Conservation (phyloP, 2,888 invertebrate species). For the Andrena hattorfiana region DNA sequence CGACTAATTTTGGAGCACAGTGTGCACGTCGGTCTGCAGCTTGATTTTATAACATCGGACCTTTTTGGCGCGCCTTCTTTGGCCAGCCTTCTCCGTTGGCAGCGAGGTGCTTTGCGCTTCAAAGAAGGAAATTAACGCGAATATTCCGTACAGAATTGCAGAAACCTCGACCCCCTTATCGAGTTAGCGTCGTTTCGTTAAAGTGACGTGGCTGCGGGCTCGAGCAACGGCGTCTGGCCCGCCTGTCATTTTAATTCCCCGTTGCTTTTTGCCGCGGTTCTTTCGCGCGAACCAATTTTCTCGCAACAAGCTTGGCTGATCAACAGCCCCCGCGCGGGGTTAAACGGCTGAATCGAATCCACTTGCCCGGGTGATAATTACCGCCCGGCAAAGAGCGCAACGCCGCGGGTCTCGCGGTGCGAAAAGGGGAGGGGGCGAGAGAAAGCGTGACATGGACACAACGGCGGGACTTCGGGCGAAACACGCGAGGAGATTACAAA, state of each 20-base stretch:
- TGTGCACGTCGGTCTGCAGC: background rate
- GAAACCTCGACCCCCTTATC: conserved; percentile 2
- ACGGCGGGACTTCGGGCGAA: background rate
- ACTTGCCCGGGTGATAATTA: conserved; percentile 59
- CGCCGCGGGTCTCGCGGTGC: conserved; percentile 12
- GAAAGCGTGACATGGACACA: background rate
- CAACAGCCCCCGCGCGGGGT: conserved; percentile 6
- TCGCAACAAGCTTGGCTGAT: conserved; percentile 8
- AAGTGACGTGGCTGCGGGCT: background rate
- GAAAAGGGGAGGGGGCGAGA: background rate
- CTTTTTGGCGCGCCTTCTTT: background rate
- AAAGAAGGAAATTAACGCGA: conserved; percentile 31
- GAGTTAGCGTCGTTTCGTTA: conserved; percentile 19
- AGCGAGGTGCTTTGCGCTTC: background rate
- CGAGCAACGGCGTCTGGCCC: background rate
- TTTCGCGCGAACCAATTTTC: conserved; percentile 46
- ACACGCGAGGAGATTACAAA: conserved; percentile 14
- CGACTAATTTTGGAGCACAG: conserved; percentile 17
- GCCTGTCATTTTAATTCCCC: conserved; percentile 28
- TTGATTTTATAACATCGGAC: background rate
- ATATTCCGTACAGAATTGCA: conserved; percentile 19
- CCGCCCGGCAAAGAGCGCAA: conserved; percentile 24
- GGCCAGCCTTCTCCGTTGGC: background rate
- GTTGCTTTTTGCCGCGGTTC: conserved; percentile 14
- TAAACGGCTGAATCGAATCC: conserved; percentile 48